Evolutionary conservation across 2,888 invertebrate species (phyloP).

Genomic region (Adelphocoris suturalis): DNA sequence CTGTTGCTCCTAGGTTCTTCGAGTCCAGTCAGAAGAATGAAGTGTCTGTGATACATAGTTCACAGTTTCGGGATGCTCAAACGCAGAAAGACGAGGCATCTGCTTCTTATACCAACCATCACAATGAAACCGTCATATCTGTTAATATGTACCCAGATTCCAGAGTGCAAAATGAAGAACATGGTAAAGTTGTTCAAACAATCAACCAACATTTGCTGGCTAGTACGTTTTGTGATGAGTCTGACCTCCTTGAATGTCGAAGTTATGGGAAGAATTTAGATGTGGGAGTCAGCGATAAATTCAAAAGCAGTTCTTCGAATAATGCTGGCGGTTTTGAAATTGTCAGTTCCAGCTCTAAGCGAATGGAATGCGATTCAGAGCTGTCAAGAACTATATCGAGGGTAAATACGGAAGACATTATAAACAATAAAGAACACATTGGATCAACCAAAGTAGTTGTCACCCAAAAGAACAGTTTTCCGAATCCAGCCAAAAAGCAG

Average conservation of each 20-base stretch:
- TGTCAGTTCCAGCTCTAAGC: slow-evolving; percentile 54
- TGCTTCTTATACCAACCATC: slow-evolving; percentile 9
- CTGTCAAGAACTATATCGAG: slow-evolving; percentile 75
- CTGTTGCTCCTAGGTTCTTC: slow-evolving; percentile 49
- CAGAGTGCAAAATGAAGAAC: slow-evolving; percentile 74
- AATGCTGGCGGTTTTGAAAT: slow-evolving; percentile 48
- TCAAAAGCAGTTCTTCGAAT: slow-evolving; percentile 55
- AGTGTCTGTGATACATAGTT: slow-evolving; percentile 57
- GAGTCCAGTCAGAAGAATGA: slow-evolving; percentile 23
- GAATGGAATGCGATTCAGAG: slow-evolving; percentile 74
- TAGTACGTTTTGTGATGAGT: slow-evolving; percentile 75
- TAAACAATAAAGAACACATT: slow-evolving; percentile 69
- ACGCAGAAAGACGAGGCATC: slow-evolving; percentile 7
- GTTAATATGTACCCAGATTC: slow-evolving; percentile 32
- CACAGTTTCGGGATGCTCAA: slow-evolving; percentile 11
- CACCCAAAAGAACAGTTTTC: slow-evolving; percentile 66
- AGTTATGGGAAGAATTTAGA: slow-evolving; percentile 69
- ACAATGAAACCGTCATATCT: slow-evolving; percentile 55
- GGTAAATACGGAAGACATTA: slow-evolving; percentile 72
- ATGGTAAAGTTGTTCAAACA: slow-evolving; percentile 76
- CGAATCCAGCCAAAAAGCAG: slow-evolving; percentile 42
- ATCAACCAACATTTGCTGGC: slow-evolving; percentile 76
- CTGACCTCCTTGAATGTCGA: slow-evolving; percentile 71
- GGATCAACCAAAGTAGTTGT: slow-evolving; percentile 55
- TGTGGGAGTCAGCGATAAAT: slow-evolving; percentile 44